phyloP scores from a whole-genome alignment of 1,140 invertebrate species.

The Bombus difficillimus region DNA sequence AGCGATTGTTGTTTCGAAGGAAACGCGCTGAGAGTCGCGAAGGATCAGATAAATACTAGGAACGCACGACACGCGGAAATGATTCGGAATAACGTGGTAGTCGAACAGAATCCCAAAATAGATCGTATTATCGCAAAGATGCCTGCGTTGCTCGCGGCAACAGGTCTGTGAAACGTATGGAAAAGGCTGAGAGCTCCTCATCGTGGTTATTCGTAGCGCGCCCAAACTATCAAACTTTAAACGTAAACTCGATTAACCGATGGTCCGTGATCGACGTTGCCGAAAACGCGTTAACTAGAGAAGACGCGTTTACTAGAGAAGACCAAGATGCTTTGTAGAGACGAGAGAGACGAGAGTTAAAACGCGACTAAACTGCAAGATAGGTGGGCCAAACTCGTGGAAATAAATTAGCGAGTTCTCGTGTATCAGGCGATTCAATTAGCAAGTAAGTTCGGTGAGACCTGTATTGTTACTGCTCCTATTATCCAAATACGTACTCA shows the following conservation, averaged over 20 bases:
- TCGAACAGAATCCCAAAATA: conserved; percentile 36
- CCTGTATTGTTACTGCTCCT: neutral
- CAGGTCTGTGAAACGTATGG: conserved; percentile 63
- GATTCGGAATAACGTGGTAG: neutral
- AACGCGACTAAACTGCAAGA: neutral
- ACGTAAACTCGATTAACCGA: too few relatives aligned
- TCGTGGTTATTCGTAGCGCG: conserved; percentile 37
- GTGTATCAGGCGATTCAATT: conserved; percentile 11
- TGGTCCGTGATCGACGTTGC: neutral
- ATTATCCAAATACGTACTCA: conserved; percentile 17
- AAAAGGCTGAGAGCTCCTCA: neutral
- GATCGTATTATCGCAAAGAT: conserved; percentile 54
- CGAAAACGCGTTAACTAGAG: neutral
- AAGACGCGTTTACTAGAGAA: neutral
- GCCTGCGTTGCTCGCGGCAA: conserved; percentile 45
- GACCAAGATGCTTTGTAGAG: neutral
- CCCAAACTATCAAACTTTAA: neutral
- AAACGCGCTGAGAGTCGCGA: too few relatives aligned
- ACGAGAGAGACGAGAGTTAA: neutral
- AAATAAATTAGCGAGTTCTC: conserved; percentile 22
- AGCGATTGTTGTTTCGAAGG: too few relatives aligned
- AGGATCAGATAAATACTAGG: too few relatives aligned
- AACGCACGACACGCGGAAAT: neutral
- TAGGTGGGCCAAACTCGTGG: neutral
- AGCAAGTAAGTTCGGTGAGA: neutral